phyloP scores from a whole-genome alignment of 2,797 vertebrate species.

The Peromyscus melanophrys region DNA sequence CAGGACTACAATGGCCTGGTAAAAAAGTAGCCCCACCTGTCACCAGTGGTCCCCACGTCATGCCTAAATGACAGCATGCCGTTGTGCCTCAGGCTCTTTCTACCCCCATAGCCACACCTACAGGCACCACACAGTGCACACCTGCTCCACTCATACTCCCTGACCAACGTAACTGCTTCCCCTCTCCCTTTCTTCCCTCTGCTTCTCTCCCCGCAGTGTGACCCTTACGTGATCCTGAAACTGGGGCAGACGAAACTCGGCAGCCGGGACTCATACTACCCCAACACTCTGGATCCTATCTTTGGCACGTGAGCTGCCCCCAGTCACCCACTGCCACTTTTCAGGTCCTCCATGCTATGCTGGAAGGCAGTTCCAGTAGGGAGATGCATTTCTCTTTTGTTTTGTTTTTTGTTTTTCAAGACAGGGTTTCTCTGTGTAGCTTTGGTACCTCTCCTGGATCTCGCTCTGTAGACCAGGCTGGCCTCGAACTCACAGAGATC shows the following conservation, averaged over 20 bases:
- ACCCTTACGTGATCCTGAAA: slow-evolving; percentile 88
- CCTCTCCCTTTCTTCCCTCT: background rate
- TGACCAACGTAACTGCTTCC: background rate
- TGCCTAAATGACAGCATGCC: background rate
- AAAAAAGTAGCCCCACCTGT: background rate
- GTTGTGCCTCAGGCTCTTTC: background rate
- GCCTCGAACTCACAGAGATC: no score
- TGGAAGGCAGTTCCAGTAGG: background rate
- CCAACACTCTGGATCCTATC: slow-evolving; percentile 89
- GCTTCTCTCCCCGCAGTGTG: slow-evolving; percentile 84
- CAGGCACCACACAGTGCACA: background rate
- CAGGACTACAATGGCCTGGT: slow-evolving; percentile 89
- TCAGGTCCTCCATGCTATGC: background rate
- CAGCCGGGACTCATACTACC: slow-evolving; percentile 84
- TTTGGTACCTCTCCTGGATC: no score
- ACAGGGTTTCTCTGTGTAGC: no score
- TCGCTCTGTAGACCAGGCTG: no score
- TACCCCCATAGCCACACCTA: background rate
- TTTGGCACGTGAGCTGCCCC: slow-evolving; percentile 88
- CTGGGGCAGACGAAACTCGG: slow-evolving; percentile 85
- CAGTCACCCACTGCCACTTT: background rate
- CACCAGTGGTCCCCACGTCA: background rate
- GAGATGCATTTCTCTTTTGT: background rate
- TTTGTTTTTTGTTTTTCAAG: no score
- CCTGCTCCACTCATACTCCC: background rate